Conservation (phyloP, 2,797 vertebrate species). For the Alcedo atthis region DNA sequence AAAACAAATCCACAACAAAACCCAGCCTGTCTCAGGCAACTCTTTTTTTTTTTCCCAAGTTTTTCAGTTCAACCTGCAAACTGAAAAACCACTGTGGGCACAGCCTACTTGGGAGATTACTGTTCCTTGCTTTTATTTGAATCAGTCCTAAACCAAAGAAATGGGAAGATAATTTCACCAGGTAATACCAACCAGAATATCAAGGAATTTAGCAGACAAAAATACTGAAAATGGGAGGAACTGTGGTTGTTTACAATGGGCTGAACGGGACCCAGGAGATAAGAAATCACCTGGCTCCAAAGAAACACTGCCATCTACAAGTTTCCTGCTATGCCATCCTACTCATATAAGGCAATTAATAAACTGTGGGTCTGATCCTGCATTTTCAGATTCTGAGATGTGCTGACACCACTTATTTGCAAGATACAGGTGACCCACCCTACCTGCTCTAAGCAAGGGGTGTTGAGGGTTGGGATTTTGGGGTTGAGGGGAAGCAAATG, state of each 20-base stretch:
- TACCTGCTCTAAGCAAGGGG: background rate
- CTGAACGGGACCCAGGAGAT: background rate
- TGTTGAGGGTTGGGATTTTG: background rate
- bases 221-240: background rate
- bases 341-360: slow-evolving; percentile 31
- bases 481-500: background rate
- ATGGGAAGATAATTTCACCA: background rate
- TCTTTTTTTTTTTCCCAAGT: background rate
- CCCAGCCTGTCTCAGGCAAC: background rate
- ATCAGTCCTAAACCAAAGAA: background rate
- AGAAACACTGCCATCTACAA: background rate
- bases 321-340: background rate
- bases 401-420: background rate
- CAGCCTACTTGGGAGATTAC: slow-evolving; percentile 23
- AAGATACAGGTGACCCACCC: slow-evolving; percentile 8
- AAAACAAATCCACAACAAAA: too few species aligned
- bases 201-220: background rate
- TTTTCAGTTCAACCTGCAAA: slow-evolving; percentile 68
- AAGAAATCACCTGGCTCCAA: background rate
- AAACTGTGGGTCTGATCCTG: background rate
- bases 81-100: slow-evolving; percentile 45
- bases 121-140: background rate
- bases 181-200: background rate
- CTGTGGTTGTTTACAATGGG: background rate
- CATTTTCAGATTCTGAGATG: background rate